A percentile compares a stretch with the other conserved stretches of the same genome.
phyloP scores from a whole-genome alignment of 2,888 invertebrate genomes.

The Galerucella calmariensis region DNA sequence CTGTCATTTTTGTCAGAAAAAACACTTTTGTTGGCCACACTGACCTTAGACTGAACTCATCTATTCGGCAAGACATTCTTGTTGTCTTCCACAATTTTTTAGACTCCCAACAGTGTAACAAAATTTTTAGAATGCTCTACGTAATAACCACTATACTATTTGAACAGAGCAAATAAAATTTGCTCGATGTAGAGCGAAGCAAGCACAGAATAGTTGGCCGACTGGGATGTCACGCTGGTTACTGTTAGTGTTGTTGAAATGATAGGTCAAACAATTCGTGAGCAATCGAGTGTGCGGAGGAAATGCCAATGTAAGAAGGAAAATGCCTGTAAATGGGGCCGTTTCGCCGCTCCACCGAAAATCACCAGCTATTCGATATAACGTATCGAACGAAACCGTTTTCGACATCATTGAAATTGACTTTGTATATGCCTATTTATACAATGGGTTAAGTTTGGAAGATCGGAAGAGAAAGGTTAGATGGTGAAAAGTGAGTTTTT shows the following conservation, averaged over 20 bases:
- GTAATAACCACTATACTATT: background rate
- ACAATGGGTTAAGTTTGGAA: background rate
- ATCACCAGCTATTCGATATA: conserved; percentile 52
- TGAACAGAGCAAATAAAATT: background rate
- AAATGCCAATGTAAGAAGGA: conserved; percentile 65
- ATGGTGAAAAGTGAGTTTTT: no score
- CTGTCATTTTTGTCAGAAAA: no score
- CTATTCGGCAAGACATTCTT: no score
- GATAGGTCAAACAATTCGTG: conserved; percentile 65
- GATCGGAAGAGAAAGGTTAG: background rate
- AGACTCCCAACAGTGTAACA: background rate
- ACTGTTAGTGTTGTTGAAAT: conserved; percentile 53
- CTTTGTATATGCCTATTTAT: conserved; percentile 2
- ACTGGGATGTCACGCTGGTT: conserved; percentile 36
- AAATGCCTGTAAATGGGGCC: conserved; percentile 65
- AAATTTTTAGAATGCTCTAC: background rate
- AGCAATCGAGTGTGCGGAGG: conserved; percentile 65
- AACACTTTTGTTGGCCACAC: no score
- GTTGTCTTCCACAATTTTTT: no score
- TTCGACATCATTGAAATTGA: conserved; percentile 43
- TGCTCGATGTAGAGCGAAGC: background rate
- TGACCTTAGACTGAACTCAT: no score
- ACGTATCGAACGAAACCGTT: conserved; percentile 39
- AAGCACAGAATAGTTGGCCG: background rate
- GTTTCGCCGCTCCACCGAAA: conserved; percentile 57